Evolutionary conservation across 1,140 invertebrate species (phyloP), one percentile per base, ranked within the genome.

Genomic region (Leptonema lineaticorne): DNA sequence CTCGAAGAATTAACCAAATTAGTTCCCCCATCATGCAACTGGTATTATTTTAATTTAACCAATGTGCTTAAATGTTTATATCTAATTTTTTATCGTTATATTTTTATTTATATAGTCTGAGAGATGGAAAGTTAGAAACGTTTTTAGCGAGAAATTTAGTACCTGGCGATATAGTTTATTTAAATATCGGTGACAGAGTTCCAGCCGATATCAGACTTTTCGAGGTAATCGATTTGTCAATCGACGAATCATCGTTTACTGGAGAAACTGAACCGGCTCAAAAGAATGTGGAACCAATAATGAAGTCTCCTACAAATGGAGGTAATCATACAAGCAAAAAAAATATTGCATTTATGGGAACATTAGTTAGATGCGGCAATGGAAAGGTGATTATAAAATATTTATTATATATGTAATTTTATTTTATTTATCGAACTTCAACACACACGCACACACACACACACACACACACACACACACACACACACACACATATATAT

Each of bases 341-440:
- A 73, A 99, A 99, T 80, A 92, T 99, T 68, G 95, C 94, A 3
- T 99, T 98, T 78, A 98, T 99, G 96, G 98, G 98, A 30, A 99
- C 98, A 0, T 82, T 99, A 46, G 95, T 99, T 2, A 85, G 96
- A 41, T 95, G 92, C 79, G 98, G 97, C n/a, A 92, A 93, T 80
- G 97, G 96, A 66, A 97, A 96, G 85, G 93, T 94, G 66, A 70
- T 73, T 41, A n/a, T n/a, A n/a, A 37, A 45, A 22, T 48, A 9
- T 74, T 22, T 28, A 37, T 45, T 69, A 45, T 67, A 58, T 37
- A 41, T 57, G 9, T 26, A 33, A 33, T 30, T 62, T 60, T 60
- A 60, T 16, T 60, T 9, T 11, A 6, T 33, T 33, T 11, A 11
- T 6, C 30, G 30, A 33, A 33, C 11, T 11, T 33, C 30, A 11